Conservation (phyloP, 2,888 invertebrate genomes). For the Zonitis immaculata region DNA sequence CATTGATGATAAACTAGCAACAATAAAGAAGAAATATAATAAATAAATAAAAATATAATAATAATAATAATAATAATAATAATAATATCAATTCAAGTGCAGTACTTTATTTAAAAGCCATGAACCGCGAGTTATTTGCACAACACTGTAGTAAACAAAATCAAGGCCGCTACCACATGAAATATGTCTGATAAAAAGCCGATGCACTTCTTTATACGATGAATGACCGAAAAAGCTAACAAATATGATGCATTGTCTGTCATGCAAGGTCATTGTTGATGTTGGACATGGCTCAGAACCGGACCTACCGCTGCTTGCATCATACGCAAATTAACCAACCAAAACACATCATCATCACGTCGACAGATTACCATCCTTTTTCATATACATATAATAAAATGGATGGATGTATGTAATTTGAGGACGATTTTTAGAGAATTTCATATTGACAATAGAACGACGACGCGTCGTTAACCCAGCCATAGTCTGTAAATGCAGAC, state of each 20-base stretch:
- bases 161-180: constrained; percentile 38
- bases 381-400: background rate
- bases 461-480: background rate
- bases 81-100: constrained; percentile 16
- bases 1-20: too few species aligned
- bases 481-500: background rate
- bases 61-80: too few species aligned
- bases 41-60: background rate
- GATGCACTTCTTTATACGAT: constrained; percentile 41
- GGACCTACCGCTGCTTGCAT: constrained; percentile 29
- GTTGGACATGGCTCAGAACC: constrained; percentile 39
- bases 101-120: constrained; percentile 27
- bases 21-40: background rate
- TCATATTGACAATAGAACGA: background rate
- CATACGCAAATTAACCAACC: constrained; percentile 24
- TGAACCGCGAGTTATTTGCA: constrained; percentile 36
- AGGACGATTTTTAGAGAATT: background rate
- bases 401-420: background rate
- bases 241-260: constrained; percentile 43
- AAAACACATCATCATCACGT: constrained; percentile 7
- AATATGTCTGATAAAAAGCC: constrained; percentile 41
- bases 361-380: background rate
- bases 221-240: constrained; percentile 41
- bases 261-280: constrained; percentile 40
- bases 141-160: constrained; percentile 38